These are phyloP conservation scores for Potorous gilbertii DNA, from an alignment of 2,797 vertebrate species.

Conservation along the genomic window DNA sequence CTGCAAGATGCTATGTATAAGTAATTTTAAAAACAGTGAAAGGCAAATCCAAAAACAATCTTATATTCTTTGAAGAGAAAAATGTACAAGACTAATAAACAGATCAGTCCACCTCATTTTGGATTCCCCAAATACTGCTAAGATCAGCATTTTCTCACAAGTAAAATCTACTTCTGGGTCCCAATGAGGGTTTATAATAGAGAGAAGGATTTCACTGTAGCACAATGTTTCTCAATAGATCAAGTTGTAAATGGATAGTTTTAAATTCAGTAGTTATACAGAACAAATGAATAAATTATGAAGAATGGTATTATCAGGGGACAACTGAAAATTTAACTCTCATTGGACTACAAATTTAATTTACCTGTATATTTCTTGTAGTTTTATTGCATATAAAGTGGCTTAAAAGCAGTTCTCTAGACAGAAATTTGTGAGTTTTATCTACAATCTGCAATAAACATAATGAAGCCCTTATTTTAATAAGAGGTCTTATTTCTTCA, in stretches of 20 bases:
- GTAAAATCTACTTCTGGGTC: neutral
- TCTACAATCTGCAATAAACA: constrained; percentile 14
- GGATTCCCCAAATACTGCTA: neutral
- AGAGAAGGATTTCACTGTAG: neutral
- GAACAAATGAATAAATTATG: neutral
- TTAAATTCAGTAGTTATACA: neutral
- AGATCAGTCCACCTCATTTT: neutral
- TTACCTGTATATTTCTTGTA: constrained; percentile 20
- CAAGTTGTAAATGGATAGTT: neutral
- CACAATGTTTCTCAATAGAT: neutral
- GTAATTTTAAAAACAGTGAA: neutral
- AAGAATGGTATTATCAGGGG: neutral
- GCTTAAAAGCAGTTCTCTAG: constrained; percentile 1
- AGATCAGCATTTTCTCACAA: neutral
- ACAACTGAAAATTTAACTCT: neutral
- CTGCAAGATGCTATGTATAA: neutral
- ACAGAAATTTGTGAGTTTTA: neutral
- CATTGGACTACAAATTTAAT: neutral
- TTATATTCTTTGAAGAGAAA: neutral
- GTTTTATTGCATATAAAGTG: neutral
- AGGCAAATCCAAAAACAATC: neutral
- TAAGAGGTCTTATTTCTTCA: neutral
- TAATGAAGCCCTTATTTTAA: neutral
- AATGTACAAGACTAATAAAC: neutral
- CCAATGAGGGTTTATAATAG: neutral